phyloP scores from a whole-genome alignment of 53 echinoderm and acorn worm genomes.

The Holothuria scabra region DNA sequence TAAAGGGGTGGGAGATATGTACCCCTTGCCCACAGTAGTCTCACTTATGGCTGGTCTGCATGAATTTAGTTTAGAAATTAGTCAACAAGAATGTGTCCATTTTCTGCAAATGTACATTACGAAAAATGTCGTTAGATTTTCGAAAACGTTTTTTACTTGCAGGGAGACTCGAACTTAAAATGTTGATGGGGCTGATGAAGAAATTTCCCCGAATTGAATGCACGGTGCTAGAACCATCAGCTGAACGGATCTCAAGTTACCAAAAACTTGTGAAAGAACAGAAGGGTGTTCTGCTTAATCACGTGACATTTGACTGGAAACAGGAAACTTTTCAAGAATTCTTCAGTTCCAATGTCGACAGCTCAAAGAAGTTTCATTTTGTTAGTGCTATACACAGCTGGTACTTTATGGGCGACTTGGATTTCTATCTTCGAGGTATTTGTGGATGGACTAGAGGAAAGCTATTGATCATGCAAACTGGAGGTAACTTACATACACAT shows the following conservation, averaged over 20 bases:
- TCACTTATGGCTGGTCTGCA: no score
- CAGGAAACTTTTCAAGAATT: background rate
- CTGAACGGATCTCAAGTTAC: constrained; percentile 1
- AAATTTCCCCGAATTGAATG: constrained; percentile 43
- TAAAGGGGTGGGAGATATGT: no score
- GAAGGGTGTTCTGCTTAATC: background rate
- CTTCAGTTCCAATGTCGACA: background rate
- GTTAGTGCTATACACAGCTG: constrained; percentile 49
- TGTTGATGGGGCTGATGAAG: constrained; percentile 34
- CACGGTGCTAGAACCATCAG: constrained; percentile 37
- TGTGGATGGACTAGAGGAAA: no score
- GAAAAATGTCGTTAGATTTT: no score
- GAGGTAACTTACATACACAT: no score
- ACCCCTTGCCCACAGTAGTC: no score
- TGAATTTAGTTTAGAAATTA: no score
- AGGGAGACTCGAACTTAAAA: constrained; percentile 28
- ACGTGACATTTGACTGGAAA: constrained; percentile 30
- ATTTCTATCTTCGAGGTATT: no score
- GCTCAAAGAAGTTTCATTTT: constrained; percentile 41
- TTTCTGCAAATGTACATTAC: no score
- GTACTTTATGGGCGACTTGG: constrained; percentile 10
- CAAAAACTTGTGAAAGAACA: background rate
- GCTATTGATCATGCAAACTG: no score
- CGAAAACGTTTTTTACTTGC: no score
- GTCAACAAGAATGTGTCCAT: no score